phyloP scores from a whole-genome alignment of 2,888 invertebrate genomes.

The Hydropsyche betteni region DNA sequence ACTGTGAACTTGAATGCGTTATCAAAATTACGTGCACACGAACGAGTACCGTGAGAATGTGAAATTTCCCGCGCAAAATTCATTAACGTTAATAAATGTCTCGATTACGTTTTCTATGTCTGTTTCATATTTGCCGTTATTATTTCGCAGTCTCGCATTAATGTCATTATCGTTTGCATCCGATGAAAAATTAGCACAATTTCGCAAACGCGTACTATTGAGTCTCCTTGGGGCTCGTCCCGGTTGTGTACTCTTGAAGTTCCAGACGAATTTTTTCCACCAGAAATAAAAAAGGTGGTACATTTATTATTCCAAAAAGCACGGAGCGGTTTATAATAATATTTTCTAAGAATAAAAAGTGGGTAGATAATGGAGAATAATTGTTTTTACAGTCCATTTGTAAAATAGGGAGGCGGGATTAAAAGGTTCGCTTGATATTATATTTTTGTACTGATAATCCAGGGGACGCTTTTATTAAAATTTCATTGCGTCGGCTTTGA shows the following conservation, averaged over 20 bases:
- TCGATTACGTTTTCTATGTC: constrained; percentile 21
- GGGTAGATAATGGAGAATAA: constrained; percentile 2
- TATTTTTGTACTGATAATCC: constrained; percentile 21
- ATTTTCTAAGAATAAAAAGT: not conserved
- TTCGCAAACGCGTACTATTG: not conserved
- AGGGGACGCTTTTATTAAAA: constrained; percentile 18
- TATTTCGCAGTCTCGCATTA: not conserved
- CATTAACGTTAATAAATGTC: constrained; percentile 23
- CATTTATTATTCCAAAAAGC: not conserved
- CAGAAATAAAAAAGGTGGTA: not conserved
- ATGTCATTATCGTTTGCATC: constrained; percentile 19
- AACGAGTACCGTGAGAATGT: constrained; percentile 17
- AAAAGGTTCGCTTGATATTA: constrained; percentile 16
- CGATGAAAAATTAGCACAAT: constrained; percentile 13
- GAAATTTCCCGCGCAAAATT: constrained; percentile 20
- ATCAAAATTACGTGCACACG: no score
- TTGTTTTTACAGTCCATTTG: constrained; percentile 26
- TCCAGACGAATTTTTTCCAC: not conserved
- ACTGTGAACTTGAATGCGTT: no score
- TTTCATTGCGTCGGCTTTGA: constrained; percentile 4
- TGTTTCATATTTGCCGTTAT: constrained; percentile 7
- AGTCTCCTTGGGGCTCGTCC: not conserved
- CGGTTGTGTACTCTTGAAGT: not conserved
- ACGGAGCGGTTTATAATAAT: not conserved
- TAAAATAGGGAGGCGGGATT: not conserved